A percentile compares a stretch with the other conserved stretches of the same genome.
phyloP scores from a whole-genome alignment of 2,113 vertebrate species.

The Bagarius yarrelli region DNA sequence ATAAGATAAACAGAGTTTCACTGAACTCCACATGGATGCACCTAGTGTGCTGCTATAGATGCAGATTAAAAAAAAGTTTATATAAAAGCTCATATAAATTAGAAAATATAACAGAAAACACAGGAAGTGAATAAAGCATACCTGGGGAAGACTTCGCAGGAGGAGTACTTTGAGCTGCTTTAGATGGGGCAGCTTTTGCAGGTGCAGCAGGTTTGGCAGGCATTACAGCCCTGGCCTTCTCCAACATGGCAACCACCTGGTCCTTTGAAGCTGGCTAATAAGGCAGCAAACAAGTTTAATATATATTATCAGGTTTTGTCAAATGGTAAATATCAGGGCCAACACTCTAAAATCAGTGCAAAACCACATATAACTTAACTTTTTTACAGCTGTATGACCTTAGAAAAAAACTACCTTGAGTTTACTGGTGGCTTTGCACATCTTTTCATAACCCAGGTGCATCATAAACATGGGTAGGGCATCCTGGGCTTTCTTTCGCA shows the following conservation, averaged over 20 bases:
- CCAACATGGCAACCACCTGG: slow-evolving; percentile 88
- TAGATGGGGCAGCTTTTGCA: slow-evolving; percentile 72
- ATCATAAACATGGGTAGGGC: slow-evolving; percentile 96
- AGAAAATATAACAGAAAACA: not conserved
- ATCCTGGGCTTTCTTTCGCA: slow-evolving; percentile 95
- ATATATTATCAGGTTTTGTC: not conserved
- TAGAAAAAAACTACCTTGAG: slow-evolving; percentile 78
- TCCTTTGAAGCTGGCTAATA: slow-evolving; percentile 92
- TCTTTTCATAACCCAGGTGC: slow-evolving; percentile 95
- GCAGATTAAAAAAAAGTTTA: not conserved
- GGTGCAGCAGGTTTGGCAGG: slow-evolving; percentile 85
- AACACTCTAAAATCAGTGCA: not conserved
- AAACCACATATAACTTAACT: not conserved
- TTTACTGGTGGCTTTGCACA: slow-evolving; percentile 89
- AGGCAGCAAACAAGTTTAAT: slow-evolving; percentile 12
- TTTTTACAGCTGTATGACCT: not conserved
- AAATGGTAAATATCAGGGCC: not conserved
- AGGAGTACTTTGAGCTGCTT: slow-evolving; percentile 65
- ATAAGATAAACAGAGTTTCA: not conserved
- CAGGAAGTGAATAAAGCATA: slow-evolving; percentile 53
- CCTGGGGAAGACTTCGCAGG: slow-evolving; percentile 76
- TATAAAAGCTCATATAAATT: not conserved
- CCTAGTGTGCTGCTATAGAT: not conserved
- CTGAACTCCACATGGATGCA: not conserved
- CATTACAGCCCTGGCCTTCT: slow-evolving; percentile 92